Conservation (phyloP, 2,888 invertebrate genomes). For the Venusia cambrica region DNA sequence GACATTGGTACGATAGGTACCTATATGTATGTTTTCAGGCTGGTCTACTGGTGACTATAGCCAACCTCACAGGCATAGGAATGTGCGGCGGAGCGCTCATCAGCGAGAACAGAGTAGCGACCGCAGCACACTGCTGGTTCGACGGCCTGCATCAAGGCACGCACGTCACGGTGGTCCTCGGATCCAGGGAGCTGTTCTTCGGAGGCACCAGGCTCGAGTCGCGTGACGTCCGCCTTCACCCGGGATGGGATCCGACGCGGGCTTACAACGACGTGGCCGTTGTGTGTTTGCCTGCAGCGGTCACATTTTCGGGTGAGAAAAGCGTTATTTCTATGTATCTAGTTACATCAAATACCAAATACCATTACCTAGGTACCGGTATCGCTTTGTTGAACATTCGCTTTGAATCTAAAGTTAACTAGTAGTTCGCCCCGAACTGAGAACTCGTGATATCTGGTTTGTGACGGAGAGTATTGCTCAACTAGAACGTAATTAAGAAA, state of each 20-base stretch:
- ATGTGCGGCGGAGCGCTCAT: constrained; percentile 49
- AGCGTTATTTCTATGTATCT: too few relatives aligned
- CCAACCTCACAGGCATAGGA: constrained; percentile 18
- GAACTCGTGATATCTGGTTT: too few relatives aligned
- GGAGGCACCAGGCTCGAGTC: constrained; percentile 44
- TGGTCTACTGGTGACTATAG: constrained; percentile 31
- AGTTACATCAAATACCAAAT: too few relatives aligned
- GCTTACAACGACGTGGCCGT: constrained; percentile 46
- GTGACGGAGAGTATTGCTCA: too few relatives aligned
- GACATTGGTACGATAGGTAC: too few relatives aligned
- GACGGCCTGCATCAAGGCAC: constrained; percentile 44
- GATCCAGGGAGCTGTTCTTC: constrained; percentile 41
- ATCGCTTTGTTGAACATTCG: too few relatives aligned
- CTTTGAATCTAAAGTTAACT: too few relatives aligned
- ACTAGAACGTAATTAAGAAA: too few relatives aligned
- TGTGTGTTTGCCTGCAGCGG: constrained; percentile 30
- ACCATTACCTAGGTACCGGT: too few relatives aligned
- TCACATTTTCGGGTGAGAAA: constrained; percentile 35
- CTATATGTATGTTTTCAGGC: too few relatives aligned
- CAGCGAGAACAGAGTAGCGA: constrained; percentile 29
- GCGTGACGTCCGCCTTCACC: constrained; percentile 37
- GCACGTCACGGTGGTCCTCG: constrained; percentile 44
- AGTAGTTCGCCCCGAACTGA: too few relatives aligned
- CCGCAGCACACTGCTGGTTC: constrained; percentile 47
- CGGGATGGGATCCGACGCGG: constrained; percentile 36